Evolutionary conservation across 2,797 vertebrate species (phyloP).

Genomic region (Chanos chanos): DNA sequence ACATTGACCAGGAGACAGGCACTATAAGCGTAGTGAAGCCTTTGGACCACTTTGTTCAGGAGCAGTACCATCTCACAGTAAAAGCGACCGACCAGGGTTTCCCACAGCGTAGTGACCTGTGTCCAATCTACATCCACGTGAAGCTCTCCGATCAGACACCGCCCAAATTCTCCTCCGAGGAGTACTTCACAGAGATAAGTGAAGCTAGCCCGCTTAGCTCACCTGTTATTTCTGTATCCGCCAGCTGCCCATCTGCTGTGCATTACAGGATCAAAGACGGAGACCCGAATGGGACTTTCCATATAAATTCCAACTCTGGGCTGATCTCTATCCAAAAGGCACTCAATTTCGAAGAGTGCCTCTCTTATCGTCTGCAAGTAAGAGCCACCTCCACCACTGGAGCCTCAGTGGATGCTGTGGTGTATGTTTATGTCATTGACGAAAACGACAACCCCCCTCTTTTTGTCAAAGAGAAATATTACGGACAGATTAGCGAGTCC

Average conservation of each 20-base stretch:
- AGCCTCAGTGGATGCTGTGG: conserved; percentile 65
- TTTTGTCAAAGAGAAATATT: conserved; percentile 73
- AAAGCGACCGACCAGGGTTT: conserved; percentile 89
- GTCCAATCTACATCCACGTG: conserved; percentile 75
- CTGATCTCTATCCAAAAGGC: conserved; percentile 76
- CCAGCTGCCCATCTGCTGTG: conserved; percentile 78
- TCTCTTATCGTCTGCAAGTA: conserved; percentile 82
- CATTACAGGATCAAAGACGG: conserved; percentile 86
- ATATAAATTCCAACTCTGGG: conserved; percentile 84
- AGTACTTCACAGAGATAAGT: conserved; percentile 88
- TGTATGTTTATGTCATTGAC: conserved; percentile 85
- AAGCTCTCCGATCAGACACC: conserved; percentile 79
- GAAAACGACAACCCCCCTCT: conserved; percentile 89
- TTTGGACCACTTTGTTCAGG: conserved; percentile 69
- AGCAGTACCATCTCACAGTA: conserved; percentile 79
- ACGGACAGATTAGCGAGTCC: conserved; percentile 85
- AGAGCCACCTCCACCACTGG: conserved; percentile 78
- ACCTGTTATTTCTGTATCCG: conserved; percentile 76
- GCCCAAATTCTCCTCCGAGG: conserved; percentile 78
- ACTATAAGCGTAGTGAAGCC: conserved; percentile 77
- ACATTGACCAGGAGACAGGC: conserved; percentile 76
- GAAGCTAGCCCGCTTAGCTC: conserved; percentile 75
- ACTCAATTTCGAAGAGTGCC: conserved; percentile 82
- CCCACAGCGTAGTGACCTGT: conserved; percentile 79
- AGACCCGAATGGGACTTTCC: conserved; percentile 77